These are phyloP conservation scores for Agrotis exclamationis DNA, from an alignment of 2,888 invertebrate genomes.

Conservation along the genomic window DNA sequence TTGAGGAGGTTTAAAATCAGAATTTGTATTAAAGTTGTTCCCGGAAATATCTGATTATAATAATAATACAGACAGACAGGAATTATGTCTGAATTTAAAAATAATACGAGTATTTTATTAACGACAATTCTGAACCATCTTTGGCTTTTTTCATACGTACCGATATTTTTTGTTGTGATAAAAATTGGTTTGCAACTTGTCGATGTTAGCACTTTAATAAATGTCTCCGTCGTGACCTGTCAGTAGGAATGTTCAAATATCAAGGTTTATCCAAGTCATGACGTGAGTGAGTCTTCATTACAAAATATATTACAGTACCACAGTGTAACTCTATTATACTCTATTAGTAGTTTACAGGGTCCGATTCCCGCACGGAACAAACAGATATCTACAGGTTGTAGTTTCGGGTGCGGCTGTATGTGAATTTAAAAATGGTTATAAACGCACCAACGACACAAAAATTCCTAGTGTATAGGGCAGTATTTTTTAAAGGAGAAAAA, in stretches of 20 bases:
- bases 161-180: neutral
- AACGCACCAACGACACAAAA: too few relatives aligned
- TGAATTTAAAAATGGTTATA: too few relatives aligned
- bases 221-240: constrained; percentile 56
- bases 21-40: neutral
- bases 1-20: neutral
- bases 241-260: constrained; percentile 44
- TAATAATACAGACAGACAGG: too few relatives aligned
- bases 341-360: too few relatives aligned
- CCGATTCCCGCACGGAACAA: too few relatives aligned
- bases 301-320: constrained; percentile 4
- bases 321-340: neutral
- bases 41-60: neutral
- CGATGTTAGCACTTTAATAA: constrained; percentile 36
- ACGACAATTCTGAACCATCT: too few relatives aligned
- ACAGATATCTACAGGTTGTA: too few relatives aligned
- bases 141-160: neutral
- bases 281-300: constrained; percentile 31
- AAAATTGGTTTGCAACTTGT: constrained; percentile 17
- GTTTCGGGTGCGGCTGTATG: too few relatives aligned
- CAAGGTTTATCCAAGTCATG: constrained; percentile 55
- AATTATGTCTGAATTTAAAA: too few relatives aligned
- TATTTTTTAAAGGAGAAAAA: neutral
- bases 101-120: too few relatives aligned
- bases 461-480: too few relatives aligned